Evolutionary conservation across 2,888 invertebrate genomes (phyloP), one percentile per base, ranked within the genome.

Genomic region (Dorcus parallelipipedus): DNA sequence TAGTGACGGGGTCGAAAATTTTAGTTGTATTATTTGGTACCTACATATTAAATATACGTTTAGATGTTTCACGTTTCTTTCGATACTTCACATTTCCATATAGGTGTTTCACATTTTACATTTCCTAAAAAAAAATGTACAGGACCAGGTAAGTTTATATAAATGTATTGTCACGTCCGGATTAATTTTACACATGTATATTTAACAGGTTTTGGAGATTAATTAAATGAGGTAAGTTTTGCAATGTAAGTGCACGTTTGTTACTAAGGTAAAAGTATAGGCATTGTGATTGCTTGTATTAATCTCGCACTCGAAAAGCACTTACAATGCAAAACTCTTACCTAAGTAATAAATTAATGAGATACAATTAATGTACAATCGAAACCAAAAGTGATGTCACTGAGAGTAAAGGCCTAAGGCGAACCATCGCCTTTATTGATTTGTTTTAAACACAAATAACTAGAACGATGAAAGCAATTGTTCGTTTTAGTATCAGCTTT

Each of bases 241-340:
- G 70, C 68, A 68, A 67, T 69, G 74, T 74, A 74, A 75, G 74
- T 75, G 74, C 69, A 67, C 64, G 38, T 58, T 59, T 59, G 61
- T 48, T 61, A 40, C 56, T 49, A 62, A 68, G 68, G 68, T 70
- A 69, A 63, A 63, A 67, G 68, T 67, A 61, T 49, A 61, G 56
- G 68, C 69, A 70, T 70, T 70, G 68, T 69, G 59, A 60, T 63
- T 56, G 57, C 56, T 63, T 62, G 17, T 54, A 45, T 38, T 40
- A 17, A 42, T 26, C 14, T 14, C 7, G 23, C 9, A 51, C 52
- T 56, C 38, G 47, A 3, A 33, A 58, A 49, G 71, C 77, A 77
- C 79, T 79, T 78, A 75, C 78, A 76, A 75, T 77, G 75, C 75
- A 74, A 76, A 75, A 77, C 78, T 76, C 75, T 76, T 77, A 76